Conservation (phyloP, 2,113 vertebrate species). For the Ammodramus savannarum region DNA sequence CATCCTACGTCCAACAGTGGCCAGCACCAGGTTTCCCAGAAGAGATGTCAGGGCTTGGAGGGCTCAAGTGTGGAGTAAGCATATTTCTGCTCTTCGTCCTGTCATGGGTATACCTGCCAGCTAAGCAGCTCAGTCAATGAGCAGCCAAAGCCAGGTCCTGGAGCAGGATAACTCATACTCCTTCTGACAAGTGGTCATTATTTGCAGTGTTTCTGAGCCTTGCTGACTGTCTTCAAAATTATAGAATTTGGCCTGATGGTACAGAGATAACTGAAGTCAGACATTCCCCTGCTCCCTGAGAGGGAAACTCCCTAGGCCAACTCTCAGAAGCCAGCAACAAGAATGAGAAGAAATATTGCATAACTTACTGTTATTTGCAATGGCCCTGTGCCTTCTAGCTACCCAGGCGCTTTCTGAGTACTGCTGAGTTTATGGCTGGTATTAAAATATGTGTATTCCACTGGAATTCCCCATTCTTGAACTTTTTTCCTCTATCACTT, state of each 20-base stretch:
- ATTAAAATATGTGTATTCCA: not conserved
- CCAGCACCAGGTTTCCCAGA: not conserved
- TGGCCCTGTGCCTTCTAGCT: not conserved
- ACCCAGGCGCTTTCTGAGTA: not conserved
- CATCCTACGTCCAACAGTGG: not conserved
- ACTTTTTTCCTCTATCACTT: not conserved
- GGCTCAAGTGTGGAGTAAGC: not conserved
- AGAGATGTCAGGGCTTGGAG: not conserved
- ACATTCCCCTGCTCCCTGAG: not conserved
- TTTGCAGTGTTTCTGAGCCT: not conserved
- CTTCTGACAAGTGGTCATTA: not conserved
- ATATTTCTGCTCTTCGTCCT: not conserved
- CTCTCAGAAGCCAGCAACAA: not conserved
- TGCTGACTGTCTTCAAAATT: not conserved
- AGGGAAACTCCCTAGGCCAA: not conserved
- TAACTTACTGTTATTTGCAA: conserved; percentile 10
- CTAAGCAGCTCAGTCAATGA: not conserved
- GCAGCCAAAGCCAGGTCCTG: not conserved
- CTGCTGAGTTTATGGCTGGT: not conserved
- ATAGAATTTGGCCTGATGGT: not conserved
- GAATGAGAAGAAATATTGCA: conserved; percentile 27
- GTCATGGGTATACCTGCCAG: not conserved
- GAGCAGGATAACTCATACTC: not conserved
- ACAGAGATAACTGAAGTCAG: not conserved
- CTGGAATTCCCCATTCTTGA: conserved; percentile 20